Base-by-base conservation (phyloP, 2,113 vertebrate genomes). In the Craseonycteris thonglongyai region DNA sequence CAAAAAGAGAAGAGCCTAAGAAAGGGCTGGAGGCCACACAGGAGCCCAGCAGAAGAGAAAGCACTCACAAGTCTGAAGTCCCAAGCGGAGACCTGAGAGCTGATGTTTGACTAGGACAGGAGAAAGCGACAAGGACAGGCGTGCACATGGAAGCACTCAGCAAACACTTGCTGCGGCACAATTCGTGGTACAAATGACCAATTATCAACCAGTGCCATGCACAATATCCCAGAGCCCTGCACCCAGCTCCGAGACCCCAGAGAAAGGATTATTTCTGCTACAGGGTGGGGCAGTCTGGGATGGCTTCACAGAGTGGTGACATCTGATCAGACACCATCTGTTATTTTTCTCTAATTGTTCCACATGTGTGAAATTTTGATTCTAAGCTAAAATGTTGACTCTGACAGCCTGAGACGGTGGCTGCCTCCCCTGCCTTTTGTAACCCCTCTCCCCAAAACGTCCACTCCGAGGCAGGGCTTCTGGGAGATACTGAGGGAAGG, bases 261-360 rank as follows among this genome's bases (percentile, higher is more conserved):
- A 93, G 80, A 84, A 78, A 78, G 88, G 63, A 42, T 92, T 78
- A 72, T 68, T 90, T 91, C 84, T 85, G 87, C 84, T 7, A 19
- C 65, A 63, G 94, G 84, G 88, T 58, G 87, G 93, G 86, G 88
- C 49, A n/a, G 86, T 95, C 95, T 93, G 94, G 51, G 95, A 80
- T 72, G 28, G 87, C 91, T 87, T 93, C 91, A 87, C 35, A 79
- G 83, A 86, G 90, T 11, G 0, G 75, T 88, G 97, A 96, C 94
- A 96, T 96, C 96, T 95, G 97, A 97, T 96, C 97, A 95, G 94
- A 95, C 88, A n/a, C 96, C 97, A 97, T 97, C 97, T 97, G 96
- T 76, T 96, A 94, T 90, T 96, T 96, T 81, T 83, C 84, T 95
- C 95, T 96, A 95, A 97, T 93, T 96, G 96, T 92, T 78, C 94